phyloP scores from a whole-genome alignment of 64 coral and sea anemone genomes.

The Pocillopora verrucosa region DNA sequence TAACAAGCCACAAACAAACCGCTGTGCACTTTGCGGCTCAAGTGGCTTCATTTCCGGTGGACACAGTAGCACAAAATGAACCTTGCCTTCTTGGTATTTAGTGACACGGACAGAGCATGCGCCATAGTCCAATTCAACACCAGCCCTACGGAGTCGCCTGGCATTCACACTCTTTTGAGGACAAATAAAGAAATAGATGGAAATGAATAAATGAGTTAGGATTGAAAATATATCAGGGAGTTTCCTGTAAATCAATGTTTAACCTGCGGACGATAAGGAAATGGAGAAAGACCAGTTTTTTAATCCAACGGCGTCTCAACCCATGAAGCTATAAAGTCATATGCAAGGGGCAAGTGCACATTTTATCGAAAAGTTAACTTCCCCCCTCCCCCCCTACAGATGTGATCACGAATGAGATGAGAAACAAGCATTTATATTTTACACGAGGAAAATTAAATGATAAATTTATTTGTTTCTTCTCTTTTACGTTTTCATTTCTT shows the following conservation, averaged over 20 bases:
- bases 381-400: too few species aligned
- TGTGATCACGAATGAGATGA: too few species aligned
- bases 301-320: too few species aligned
- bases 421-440: too few species aligned
- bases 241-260: neutral
- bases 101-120: constrained; percentile 48
- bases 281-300: too few species aligned
- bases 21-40: constrained; percentile 6
- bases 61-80: constrained; percentile 53
- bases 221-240: neutral
- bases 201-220: neutral
- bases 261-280: too few species aligned
- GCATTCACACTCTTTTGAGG: neutral
- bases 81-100: neutral
- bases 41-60: constrained; percentile 25
- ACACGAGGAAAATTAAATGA: too few species aligned
- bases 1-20: constrained; percentile 50
- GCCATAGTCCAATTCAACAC: constrained; percentile 31
- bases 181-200: neutral
- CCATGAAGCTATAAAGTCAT: too few species aligned
- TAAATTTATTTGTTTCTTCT: too few species aligned
- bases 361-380: too few species aligned
- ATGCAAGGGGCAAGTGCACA: too few species aligned
- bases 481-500: too few species aligned
- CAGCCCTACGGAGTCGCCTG: neutral